These are phyloP conservation scores for Eurystomus gularis DNA, from an alignment of 2,113 vertebrate species.

Conservation along the genomic window DNA sequence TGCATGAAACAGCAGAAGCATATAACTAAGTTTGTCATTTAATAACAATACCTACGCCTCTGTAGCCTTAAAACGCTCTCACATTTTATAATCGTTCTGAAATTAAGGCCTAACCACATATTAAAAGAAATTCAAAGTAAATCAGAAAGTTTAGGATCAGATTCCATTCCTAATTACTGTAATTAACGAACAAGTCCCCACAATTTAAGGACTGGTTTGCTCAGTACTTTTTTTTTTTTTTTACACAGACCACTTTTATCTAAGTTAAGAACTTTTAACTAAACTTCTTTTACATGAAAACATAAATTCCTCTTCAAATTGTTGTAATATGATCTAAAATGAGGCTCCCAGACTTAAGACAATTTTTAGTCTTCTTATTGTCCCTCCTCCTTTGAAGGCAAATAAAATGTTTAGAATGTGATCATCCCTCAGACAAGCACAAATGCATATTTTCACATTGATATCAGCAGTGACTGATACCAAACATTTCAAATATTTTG, in stretches of 20 bases:
- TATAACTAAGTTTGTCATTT: not conserved
- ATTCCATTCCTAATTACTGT: slow-evolving; percentile 67
- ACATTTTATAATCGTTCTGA: slow-evolving; percentile 37
- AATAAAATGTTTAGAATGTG: not conserved
- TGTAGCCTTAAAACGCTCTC: not conserved
- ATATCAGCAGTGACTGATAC: not conserved
- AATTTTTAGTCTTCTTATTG: not conserved
- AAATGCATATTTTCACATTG: not conserved
- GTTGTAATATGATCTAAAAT: not conserved
- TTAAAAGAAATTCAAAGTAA: slow-evolving; percentile 53
- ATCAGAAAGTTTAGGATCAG: slow-evolving; percentile 61
- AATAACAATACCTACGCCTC: not conserved
- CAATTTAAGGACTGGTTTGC: slow-evolving; percentile 60
- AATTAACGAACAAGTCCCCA: slow-evolving; percentile 61
- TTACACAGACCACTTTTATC: slow-evolving; percentile 30
- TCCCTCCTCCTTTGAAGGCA: not conserved
- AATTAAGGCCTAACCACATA: slow-evolving; percentile 45
- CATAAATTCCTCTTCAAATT: not conserved
- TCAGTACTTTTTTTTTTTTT: not conserved
- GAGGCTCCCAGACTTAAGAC: not conserved
- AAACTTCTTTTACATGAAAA: not conserved
- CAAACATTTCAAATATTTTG: not conserved
- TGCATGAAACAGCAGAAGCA: not conserved
- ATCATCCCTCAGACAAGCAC: not conserved
- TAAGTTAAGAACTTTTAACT: slow-evolving; percentile 27